These are phyloP conservation scores for Malurus leucopterus DNA, from an alignment of 2,797 vertebrate species.

Conservation along the genomic window DNA sequence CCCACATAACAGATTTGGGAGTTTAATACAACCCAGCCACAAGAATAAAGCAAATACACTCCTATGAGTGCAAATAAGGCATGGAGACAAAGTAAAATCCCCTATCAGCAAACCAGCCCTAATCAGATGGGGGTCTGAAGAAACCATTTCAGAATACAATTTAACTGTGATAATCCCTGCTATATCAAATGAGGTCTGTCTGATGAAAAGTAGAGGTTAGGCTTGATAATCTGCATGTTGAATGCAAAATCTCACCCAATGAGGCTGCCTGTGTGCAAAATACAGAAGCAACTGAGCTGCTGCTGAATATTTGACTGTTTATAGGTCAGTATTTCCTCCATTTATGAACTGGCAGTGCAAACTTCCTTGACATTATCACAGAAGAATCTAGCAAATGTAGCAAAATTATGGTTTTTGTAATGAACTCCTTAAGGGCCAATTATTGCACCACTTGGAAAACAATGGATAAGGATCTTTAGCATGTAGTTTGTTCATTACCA, in stretches of 20 bases:
- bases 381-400: neutral
- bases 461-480: neutral
- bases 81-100: neutral
- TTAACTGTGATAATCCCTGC: slow-evolving; percentile 9
- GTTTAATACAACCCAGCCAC: neutral
- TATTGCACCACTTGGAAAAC: slow-evolving; percentile 8
- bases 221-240: slow-evolving; percentile 21
- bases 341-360: neutral
- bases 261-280: neutral
- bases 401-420: neutral
- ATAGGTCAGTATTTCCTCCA: slow-evolving; percentile 1
- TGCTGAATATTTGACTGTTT: neutral
- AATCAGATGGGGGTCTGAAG: neutral
- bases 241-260: slow-evolving; percentile 34
- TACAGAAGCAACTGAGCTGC: neutral
- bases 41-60: neutral
- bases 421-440: neutral
- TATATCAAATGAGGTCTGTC: slow-evolving; percentile 7
- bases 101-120: neutral
- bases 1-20: neutral
- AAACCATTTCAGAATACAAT: neutral
- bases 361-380: neutral
- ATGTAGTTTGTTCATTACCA: neutral
- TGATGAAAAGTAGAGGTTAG: slow-evolving; percentile 10
- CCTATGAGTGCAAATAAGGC: neutral